phyloP scores from a whole-genome alignment of 2,113 vertebrate species.

The Nymphicus hollandicus region DNA sequence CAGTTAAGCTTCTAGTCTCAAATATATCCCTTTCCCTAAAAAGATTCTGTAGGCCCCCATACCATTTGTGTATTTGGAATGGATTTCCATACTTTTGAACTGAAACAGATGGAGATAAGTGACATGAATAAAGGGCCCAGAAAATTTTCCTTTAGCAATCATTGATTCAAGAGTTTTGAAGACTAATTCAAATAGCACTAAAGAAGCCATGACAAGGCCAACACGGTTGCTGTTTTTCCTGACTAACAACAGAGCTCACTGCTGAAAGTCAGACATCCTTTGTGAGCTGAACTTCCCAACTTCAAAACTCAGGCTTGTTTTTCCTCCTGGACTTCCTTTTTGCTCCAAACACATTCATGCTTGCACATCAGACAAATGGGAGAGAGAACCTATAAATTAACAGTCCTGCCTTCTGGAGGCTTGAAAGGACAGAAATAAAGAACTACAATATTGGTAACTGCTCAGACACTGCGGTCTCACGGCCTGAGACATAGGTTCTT shows the following conservation, averaged over 20 bases:
- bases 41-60: not conserved
- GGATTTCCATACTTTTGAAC: not conserved
- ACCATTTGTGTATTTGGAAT: not conserved
- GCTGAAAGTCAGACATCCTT: not conserved
- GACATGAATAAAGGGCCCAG: not conserved
- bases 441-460: not conserved
- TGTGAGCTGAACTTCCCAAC: not conserved
- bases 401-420: not conserved
- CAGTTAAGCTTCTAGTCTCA: not conserved
- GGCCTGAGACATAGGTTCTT: not conserved
- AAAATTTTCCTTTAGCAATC: not conserved
- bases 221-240: not conserved
- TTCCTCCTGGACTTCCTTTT: not conserved
- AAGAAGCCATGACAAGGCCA: not conserved
- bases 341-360: not conserved
- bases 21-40: not conserved
- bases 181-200: not conserved
- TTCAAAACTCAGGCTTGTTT: not conserved
- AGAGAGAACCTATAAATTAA: not conserved
- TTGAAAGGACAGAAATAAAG: not conserved
- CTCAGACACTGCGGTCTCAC: not conserved
- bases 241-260: not conserved
- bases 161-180: not conserved
- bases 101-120: not conserved
- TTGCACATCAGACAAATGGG: not conserved